phyloP scores from a whole-genome alignment of 2,797 vertebrate species.

The Sebastes matsubarae region DNA sequence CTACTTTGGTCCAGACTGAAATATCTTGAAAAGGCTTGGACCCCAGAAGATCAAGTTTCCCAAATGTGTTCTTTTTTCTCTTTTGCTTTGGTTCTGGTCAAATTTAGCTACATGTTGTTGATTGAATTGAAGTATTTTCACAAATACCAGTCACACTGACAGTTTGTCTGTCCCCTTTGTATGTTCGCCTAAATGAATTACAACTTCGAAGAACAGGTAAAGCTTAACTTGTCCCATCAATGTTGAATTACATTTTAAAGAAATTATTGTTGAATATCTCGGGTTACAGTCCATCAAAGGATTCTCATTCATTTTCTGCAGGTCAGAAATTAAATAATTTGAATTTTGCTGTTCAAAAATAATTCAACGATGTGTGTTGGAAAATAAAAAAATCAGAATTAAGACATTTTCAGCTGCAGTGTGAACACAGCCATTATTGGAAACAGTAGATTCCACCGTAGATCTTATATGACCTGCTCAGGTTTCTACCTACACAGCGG shows the following conservation, averaged over 20 bases:
- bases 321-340: accelerated
- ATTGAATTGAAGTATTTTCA: too few species aligned
- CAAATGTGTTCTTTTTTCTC: not conserved
- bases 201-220: not conserved
- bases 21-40: not conserved
- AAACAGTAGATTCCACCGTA: conserved; percentile 14
- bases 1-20: not conserved
- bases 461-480: conserved; percentile 29
- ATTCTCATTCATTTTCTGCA: not conserved
- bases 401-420: not conserved
- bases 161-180: too few species aligned
- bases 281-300: too few species aligned
- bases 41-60: not conserved
- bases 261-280: too few species aligned
- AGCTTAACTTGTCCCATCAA: not conserved
- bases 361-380: not conserved
- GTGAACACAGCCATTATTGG: not conserved
- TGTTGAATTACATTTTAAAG: not conserved
- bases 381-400: not conserved
- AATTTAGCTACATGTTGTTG: not conserved
- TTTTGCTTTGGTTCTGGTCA: not conserved
- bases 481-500: conserved; percentile 57
- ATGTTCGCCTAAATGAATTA: too few species aligned
- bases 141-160: too few species aligned
- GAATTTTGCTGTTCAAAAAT: not conserved